Conservation (phyloP, 2,888 invertebrate species). For the Thymelicus lineola region DNA sequence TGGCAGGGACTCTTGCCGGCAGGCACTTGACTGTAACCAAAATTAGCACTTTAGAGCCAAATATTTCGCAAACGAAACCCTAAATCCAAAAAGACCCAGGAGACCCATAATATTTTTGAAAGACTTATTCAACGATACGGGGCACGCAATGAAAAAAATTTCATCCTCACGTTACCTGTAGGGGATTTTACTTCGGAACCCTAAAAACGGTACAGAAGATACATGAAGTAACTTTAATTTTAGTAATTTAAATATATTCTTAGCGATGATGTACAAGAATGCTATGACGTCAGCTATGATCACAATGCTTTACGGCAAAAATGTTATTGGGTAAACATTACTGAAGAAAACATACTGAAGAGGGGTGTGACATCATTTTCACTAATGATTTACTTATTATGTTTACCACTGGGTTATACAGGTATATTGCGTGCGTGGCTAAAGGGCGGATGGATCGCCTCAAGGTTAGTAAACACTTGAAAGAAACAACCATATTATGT, state of each 20-base stretch:
- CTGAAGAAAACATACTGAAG: not conserved
- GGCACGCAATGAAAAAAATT: too few relatives aligned
- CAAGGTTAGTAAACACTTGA: not conserved
- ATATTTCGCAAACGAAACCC: too few relatives aligned
- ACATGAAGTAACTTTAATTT: not conserved
- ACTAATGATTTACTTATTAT: constrained; percentile 11
- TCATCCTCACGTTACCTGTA: too few relatives aligned
- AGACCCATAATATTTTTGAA: too few relatives aligned
- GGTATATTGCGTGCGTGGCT: not conserved
- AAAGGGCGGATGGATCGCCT: not conserved
- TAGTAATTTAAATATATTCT: not conserved
- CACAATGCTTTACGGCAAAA: not conserved
- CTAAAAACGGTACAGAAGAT: not conserved
- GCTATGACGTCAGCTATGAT: not conserved
- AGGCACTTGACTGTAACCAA: too few relatives aligned
- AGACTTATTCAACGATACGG: too few relatives aligned
- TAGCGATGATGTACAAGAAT: constrained; percentile 2
- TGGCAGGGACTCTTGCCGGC: too few relatives aligned
- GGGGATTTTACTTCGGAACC: too few relatives aligned
- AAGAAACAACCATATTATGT: not conserved
- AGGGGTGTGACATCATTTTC: not conserved
- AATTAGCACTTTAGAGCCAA: too few relatives aligned
- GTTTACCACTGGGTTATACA: not conserved
- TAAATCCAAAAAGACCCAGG: too few relatives aligned
- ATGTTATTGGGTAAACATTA: not conserved